These are phyloP conservation scores for Phalacrocorax carbo DNA, from an alignment of 2,113 vertebrate genomes.

Conservation along the genomic window DNA sequence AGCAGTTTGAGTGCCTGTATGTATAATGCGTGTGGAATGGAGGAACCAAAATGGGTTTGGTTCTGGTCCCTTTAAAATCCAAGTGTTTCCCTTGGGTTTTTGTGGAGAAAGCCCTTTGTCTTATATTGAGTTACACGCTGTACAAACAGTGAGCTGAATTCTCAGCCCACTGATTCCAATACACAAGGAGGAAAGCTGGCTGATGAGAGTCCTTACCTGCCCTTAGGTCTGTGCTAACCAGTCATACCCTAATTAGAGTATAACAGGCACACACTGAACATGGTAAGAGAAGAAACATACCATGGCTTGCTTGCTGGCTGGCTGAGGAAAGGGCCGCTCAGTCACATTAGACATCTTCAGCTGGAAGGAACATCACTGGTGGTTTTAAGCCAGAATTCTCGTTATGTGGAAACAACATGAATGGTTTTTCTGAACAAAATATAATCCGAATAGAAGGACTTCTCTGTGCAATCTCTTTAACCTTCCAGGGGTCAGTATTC, in stretches of 20 bases:
- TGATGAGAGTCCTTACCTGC: not conserved
- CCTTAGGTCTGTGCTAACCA: not conserved
- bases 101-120: not conserved
- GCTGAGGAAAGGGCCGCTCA: not conserved
- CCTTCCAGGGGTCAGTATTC: not conserved
- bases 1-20: not conserved
- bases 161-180: not conserved
- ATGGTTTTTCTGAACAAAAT: not conserved
- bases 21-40: not conserved
- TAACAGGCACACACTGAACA: not conserved
- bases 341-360: not conserved
- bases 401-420: rapidly evolving
- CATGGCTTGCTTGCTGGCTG: not conserved
- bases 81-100: not conserved
- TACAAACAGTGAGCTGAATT: not conserved
- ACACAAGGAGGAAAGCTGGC: not conserved
- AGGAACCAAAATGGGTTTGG: not conserved
- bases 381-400: not conserved
- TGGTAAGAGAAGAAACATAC: not conserved
- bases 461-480: not conserved
- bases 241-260: not conserved
- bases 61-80: not conserved
- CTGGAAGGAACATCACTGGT: not conserved
- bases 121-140: not conserved
- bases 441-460: not conserved